These are phyloP conservation scores for Sebastes hopkinsi DNA, from an alignment of 2,797 vertebrate species.

Conservation along the genomic window DNA sequence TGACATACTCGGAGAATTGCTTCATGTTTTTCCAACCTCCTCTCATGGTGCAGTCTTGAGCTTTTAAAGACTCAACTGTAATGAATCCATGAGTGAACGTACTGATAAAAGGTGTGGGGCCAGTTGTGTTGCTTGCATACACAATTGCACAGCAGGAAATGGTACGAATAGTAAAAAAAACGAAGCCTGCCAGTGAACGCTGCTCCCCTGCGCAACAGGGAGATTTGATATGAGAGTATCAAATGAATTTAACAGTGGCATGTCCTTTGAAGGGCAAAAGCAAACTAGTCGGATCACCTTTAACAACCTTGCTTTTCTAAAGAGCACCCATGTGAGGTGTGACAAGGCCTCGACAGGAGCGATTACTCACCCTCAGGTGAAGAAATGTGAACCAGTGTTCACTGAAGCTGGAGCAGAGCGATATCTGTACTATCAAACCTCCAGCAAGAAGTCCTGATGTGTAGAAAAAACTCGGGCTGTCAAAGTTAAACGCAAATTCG, in stretches of 20 bases:
- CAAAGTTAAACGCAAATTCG: too few species aligned
- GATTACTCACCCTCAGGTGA: slow-evolving; percentile 13
- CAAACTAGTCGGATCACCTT: slow-evolving; percentile 35
- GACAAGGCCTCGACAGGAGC: background rate
- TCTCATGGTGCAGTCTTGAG: background rate
- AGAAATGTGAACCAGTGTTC: slow-evolving; percentile 42
- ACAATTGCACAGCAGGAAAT: background rate
- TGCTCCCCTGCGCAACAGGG: background rate
- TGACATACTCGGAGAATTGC: slow-evolving; percentile 14
- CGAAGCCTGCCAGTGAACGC: background rate
- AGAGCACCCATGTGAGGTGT: slow-evolving; percentile 19
- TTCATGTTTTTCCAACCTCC: slow-evolving; percentile 13
- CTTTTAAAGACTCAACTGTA: background rate
- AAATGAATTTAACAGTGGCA: background rate
- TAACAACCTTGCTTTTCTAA: slow-evolving; percentile 39
- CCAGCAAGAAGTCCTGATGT: background rate
- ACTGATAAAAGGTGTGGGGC: background rate
- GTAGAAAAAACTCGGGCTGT: background rate
- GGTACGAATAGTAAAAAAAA: background rate
- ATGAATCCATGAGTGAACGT: background rate
- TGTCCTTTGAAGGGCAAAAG: slow-evolving; percentile 17
- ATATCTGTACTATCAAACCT: background rate
- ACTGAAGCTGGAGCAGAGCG: background rate
- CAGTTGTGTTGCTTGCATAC: background rate
- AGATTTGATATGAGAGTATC: slow-evolving; percentile 5